Evolutionary conservation across 2,888 invertebrate species (phyloP), one percentile per base, ranked within the genome.

Genomic region (Trachelus stipa): DNA sequence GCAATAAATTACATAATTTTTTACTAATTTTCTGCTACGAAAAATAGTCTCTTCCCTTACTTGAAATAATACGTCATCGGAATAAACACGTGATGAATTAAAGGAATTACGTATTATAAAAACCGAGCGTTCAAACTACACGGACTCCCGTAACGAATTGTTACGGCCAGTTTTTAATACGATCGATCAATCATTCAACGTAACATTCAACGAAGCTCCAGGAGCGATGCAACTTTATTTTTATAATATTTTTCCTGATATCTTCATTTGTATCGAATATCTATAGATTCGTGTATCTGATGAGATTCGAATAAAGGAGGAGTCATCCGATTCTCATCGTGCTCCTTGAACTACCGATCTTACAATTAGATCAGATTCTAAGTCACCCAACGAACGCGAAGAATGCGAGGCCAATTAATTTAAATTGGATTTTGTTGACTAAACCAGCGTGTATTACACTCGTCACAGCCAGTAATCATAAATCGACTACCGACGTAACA

Each of bases 61-160:
- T 68, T 77, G 80, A 83, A 75, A 81, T 83, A 84, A 77, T 75
- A 78, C 34, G 74, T 81, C 74, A 71, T 82, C 79, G 81, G 56
- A 56, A 56, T 56, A 23, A 56, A 9, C 56, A 56, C 23, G 56
- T 23, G 56, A 56, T 9, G 56, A 56, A 56, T 56, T 9, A 23
- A 56, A 56, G 56, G 56, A 56, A 56, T 56, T 15, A 56, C 35
- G 23, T 56, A 56, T 56, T 56, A 23, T 2, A 56, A 56, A 56
- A 56, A 56, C 56, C 23, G 56, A 56, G 15, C 56, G 56, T 23
- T 56, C 56, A 56, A 56, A 23, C 23, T 56, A 56, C 9, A 56
- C 9, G 56, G 9, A 56, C 56, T 23, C 23, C 56, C 56, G 56
- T 56, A 56, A 56, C 56, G 56, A 56, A 56, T 56, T 56, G 9